phyloP scores from a whole-genome alignment of 1,140 invertebrate genomes.

The Uloborus diversus region DNA sequence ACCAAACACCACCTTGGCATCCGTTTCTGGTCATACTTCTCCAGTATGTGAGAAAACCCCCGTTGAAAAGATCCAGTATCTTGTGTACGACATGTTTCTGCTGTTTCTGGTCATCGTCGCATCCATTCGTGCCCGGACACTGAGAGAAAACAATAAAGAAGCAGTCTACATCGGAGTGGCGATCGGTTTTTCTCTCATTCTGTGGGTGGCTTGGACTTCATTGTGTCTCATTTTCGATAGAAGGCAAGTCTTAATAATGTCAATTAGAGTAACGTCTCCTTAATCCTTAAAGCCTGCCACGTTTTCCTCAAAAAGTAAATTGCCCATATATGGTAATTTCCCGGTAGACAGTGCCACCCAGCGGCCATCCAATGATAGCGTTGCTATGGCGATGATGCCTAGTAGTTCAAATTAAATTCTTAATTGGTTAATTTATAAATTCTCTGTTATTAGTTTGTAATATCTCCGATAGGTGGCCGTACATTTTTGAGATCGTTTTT shows the following conservation, averaged over 20 bases:
- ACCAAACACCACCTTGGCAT: conserved; percentile 4
- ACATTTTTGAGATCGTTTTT: no score
- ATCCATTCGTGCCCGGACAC: conserved; percentile 77
- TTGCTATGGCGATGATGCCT: no score
- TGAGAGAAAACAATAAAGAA: conserved; percentile 91
- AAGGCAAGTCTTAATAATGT: conserved; percentile 59
- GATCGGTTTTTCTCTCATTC: conserved; percentile 83
- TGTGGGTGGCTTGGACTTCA: conserved; percentile 83
- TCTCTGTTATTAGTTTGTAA: no score
- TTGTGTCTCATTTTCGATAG: conserved; percentile 63
- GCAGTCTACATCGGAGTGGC: conserved; percentile 88
- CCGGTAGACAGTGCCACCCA: no score
- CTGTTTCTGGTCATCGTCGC: conserved; percentile 84
- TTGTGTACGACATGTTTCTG: conserved; percentile 84
- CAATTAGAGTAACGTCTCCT: no score
- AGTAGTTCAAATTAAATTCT: no score
- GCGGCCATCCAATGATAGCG: no score
- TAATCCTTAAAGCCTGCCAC: no score
- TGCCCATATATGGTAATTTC: no score
- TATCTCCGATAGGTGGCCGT: no score
- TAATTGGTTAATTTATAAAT: no score
- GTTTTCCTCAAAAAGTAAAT: no score
- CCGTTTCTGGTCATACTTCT: background rate
- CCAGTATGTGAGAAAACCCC: conserved; percentile 46
- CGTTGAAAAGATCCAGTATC: conserved; percentile 75